A percentile compares a stretch with the other conserved stretches of the same genome.
phyloP scores from a whole-genome alignment of 1,140 invertebrate genomes.

The Drosophila nasuta region DNA sequence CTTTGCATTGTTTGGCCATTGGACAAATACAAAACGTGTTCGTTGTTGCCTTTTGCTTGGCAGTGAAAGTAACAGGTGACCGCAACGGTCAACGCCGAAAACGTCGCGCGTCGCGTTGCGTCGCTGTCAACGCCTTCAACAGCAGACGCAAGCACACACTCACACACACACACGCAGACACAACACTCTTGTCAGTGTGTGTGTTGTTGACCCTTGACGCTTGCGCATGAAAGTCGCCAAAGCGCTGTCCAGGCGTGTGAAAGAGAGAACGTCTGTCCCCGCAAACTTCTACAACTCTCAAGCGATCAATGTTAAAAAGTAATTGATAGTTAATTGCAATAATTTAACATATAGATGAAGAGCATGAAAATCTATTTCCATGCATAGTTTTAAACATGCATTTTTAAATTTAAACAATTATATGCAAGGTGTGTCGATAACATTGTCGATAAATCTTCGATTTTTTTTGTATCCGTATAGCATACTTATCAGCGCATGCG shows the following conservation, averaged over 20 bases:
- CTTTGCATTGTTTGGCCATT: conserved; percentile 56
- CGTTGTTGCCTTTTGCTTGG: conserved; percentile 28
- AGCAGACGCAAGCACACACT: conserved; percentile 1
- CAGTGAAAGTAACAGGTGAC: conserved; percentile 75
- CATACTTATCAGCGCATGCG: neutral
- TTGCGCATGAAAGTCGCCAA: conserved; percentile 42
- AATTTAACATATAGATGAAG: conserved; percentile 8
- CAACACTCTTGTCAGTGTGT: neutral
- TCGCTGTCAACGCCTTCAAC: conserved; percentile 38
- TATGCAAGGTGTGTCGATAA: neutral
- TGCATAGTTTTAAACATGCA: neutral
- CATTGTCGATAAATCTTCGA: neutral
- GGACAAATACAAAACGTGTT: conserved; percentile 72
- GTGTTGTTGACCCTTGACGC: conserved; percentile 44
- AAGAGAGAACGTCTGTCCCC: conserved; percentile 22
- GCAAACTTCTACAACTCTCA: conserved; percentile 23
- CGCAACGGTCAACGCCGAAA: conserved; percentile 52
- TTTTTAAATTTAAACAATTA: neutral
- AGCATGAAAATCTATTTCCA: neutral
- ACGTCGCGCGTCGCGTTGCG: conserved; percentile 42
- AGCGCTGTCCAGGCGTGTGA: conserved; percentile 22
- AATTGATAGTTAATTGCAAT: conserved; percentile 1
- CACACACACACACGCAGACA: neutral
- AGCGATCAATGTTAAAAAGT: neutral
- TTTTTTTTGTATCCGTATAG: neutral